Percentiles rank a stretch among this genome's conserved stretches.
These are phyloP conservation scores for Montifringilla adamsi DNA, from an alignment of 2,113 vertebrate genomes.

Conservation along the genomic window DNA sequence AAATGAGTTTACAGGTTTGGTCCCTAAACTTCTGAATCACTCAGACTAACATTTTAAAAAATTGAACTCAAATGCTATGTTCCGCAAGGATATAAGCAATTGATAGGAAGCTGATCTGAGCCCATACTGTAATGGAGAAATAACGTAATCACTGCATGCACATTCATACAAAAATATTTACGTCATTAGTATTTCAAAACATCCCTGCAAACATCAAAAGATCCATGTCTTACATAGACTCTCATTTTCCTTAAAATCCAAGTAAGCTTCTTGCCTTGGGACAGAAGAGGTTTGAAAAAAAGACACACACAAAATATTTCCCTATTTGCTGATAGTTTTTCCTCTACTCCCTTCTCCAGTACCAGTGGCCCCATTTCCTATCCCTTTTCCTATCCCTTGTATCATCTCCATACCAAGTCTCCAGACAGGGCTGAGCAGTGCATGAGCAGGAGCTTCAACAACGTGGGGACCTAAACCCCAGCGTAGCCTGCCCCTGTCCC, in stretches of 20 bases:
- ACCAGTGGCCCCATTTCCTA: neutral
- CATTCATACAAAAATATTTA: neutral
- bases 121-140: neutral
- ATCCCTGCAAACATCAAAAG: neutral
- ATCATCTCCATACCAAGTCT: neutral
- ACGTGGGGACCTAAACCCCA: rapidly evolving
- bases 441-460: neutral
- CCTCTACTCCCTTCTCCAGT: neutral
- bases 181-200: neutral
- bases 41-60: neutral
- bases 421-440: neutral
- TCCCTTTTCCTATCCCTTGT: no score
- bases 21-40: neutral
- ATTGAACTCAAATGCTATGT: neutral
- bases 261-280: neutral
- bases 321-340: neutral
- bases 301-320: neutral
- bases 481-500: rapidly evolving
- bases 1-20: neutral
- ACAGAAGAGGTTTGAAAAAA: neutral
- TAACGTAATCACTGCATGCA: neutral
- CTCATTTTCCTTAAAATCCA: neutral
- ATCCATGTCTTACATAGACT: neutral
- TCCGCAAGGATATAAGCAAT: neutral
- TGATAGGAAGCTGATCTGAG: neutral